A percentile compares a stretch with the other conserved stretches of the same genome.
These are phyloP conservation scores for Cacatua alba DNA, from an alignment of 2,113 vertebrate species.

Conservation along the genomic window DNA sequence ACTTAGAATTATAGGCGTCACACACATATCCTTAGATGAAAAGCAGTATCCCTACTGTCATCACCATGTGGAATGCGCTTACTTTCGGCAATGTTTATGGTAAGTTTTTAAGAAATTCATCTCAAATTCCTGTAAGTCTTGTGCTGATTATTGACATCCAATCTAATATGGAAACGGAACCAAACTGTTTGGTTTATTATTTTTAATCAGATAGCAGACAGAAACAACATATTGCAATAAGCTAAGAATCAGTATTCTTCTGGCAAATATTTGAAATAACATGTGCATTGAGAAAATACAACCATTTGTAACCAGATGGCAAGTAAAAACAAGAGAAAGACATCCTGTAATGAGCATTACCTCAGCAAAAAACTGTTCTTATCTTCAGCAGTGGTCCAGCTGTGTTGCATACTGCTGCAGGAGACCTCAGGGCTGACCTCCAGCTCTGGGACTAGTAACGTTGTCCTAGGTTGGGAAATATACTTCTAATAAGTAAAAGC, in stretches of 20 bases:
- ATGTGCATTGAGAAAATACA: not conserved
- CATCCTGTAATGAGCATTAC: not conserved
- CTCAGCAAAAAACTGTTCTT: slow-evolving; percentile 28
- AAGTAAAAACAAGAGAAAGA: slow-evolving; percentile 4
- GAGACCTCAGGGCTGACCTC: not conserved
- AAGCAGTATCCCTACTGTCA: not conserved
- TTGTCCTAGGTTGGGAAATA: not conserved
- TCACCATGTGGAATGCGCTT: not conserved
- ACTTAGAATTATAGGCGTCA: not conserved
- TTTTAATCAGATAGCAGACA: not conserved
- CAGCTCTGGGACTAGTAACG: not conserved
- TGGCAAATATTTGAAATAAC: slow-evolving; percentile 1
- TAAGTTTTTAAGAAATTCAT: not conserved
- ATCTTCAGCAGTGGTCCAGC: not conserved
- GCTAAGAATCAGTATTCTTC: not conserved
- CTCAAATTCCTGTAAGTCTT: not conserved
- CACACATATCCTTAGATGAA: not conserved
- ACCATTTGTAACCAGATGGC: not conserved
- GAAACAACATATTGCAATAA: not conserved
- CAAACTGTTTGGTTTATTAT: not conserved
- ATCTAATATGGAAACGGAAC: not conserved
- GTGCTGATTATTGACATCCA: not conserved
- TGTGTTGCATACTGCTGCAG: not conserved
- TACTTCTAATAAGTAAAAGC: not conserved
- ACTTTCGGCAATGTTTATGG: not conserved